These are phyloP conservation scores for Cybosia mesomella DNA, from an alignment of 2,888 invertebrate genomes.

Conservation along the genomic window DNA sequence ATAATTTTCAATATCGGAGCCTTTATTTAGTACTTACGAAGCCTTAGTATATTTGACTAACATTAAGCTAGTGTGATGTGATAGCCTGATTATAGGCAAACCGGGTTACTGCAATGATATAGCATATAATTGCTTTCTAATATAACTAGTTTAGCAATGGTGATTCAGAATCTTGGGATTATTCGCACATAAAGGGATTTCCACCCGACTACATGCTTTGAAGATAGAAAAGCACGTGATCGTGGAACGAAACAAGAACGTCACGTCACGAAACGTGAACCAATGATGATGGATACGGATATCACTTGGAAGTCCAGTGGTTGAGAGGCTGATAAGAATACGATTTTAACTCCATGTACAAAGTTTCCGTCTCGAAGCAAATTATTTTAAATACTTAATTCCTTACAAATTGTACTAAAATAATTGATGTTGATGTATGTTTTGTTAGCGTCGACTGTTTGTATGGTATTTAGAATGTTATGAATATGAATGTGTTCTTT, in stretches of 20 bases:
- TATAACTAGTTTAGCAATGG: not conserved
- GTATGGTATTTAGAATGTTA: not conserved
- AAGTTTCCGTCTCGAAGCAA: not conserved
- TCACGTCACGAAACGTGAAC: no score
- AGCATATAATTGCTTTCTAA: not conserved
- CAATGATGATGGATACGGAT: no score
- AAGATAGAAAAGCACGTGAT: not conserved
- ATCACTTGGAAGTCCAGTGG: not conserved
- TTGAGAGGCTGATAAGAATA: not conserved
- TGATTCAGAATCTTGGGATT: not conserved
- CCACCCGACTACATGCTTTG: not conserved
- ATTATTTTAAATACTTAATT: not conserved
- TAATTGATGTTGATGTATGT: not conserved
- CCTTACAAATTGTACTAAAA: not conserved
- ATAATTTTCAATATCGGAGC: conserved; percentile 7
- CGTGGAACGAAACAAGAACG: no score
- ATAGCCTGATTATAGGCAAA: not conserved
- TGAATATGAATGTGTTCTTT: not conserved
- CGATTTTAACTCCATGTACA: no score
- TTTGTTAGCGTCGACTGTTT: not conserved
- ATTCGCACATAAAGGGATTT: not conserved
- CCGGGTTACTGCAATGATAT: not conserved
- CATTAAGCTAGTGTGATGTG: not conserved
- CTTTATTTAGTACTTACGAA: conserved; percentile 9
- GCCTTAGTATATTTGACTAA: conserved; percentile 9